Base-by-base conservation (phyloP, 2,888 invertebrate species). In the Volucella bombylans region DNA sequence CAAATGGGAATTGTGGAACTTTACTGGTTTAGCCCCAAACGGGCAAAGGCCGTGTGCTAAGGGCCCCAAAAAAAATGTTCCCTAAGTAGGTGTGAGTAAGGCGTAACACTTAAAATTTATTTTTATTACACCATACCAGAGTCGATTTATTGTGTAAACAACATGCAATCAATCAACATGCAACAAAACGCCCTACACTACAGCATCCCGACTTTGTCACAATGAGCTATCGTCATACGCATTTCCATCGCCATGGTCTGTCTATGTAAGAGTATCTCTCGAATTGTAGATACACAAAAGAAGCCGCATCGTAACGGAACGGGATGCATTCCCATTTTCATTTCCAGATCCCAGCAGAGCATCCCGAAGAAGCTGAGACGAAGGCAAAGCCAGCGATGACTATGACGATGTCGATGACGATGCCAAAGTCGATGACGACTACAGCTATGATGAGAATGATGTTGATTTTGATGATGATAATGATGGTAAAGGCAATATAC, bases 111-210 rank as follows among this genome's bases (percentile, higher is more conserved):
- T 73, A 74, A 76, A 81, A 68, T 85, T 77, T 81, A 85, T 85
- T 85, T 85, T 81, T 85, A 85, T 85, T 81, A 68, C 81, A 83
- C 77, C 72, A 85, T 81, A 81, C 81, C 61, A 65, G 71, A 80
- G 80, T 81, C 85, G 77, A 85, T 85, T 85, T 77, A 85, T 85
- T 85, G 76, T 85, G 85, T 85, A 85, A 85, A 85, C 85, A 85
- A 81, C 71, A 85, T 85, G 81, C 85, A 85, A 85, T 85, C 85
- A 81, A 85, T 85, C 85, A 85, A 85, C 76, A 31, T 6, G 38
- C 49, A 67, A 65, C 68, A 31, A 31, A 31, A 31, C 69, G 68
- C 73, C 64, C 59, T 57, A 31, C 47, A 14, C n/a, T n/a, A n/a
- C 15, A 55, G 77, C 76, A 64, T 81, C 54, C 61, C 31, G 31